Evolutionary conservation across 2,113 vertebrate species (phyloP).

Genomic region (Terrapene triunguis): DNA sequence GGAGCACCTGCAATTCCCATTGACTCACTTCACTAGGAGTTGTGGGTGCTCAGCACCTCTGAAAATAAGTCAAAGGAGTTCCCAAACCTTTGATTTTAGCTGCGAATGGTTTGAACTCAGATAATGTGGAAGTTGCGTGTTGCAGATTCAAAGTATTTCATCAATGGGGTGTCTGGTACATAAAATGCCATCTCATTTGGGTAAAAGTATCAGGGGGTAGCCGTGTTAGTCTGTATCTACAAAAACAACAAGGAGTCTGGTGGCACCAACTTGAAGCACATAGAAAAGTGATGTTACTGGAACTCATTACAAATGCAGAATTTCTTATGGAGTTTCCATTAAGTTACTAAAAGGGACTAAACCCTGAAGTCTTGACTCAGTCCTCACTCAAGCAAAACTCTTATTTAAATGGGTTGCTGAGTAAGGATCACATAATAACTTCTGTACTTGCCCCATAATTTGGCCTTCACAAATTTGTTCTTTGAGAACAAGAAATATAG

Average conservation of each 20-base stretch:
- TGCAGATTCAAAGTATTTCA: background rate
- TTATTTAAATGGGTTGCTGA: background rate
- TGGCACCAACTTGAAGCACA: background rate
- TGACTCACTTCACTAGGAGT: background rate
- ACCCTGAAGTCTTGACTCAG: background rate
- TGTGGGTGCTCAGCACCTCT: background rate
- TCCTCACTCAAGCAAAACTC: background rate
- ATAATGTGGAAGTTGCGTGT: background rate
- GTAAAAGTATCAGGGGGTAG: too few species aligned
- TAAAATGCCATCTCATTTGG: background rate
- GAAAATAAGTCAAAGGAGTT: background rate
- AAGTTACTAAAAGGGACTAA: background rate
- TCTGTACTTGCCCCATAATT: background rate
- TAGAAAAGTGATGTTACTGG: background rate
- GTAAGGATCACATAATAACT: background rate
- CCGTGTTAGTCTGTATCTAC: too few species aligned
- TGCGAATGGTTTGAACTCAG: background rate
- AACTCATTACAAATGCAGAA: background rate
- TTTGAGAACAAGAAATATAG: background rate
- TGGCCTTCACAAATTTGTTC: background rate
- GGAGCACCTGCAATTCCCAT: background rate
- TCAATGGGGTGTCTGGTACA: background rate
- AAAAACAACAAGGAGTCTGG: too few species aligned
- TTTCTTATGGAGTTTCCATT: accelerated
- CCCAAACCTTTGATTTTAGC: constrained; percentile 19